Percentiles rank a stretch among this genome's conserved stretches.
Evolutionary conservation across 2,888 invertebrate genomes (phyloP).

Genomic region (Cerastis leucographa): DNA sequence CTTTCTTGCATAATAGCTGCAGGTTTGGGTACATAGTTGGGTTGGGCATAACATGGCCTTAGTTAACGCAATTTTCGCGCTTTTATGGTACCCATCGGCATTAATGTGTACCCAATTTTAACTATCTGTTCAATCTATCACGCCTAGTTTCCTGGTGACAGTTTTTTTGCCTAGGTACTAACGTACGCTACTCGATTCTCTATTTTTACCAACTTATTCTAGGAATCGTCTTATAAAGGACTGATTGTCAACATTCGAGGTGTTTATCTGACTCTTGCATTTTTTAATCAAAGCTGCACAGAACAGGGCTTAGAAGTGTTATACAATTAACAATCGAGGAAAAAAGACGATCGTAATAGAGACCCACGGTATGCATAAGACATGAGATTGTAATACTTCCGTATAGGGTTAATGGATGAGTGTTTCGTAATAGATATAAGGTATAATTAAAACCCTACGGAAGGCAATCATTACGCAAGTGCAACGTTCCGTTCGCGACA

Average conservation of each 20-base stretch:
- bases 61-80: neutral
- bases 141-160: too few relatives aligned
- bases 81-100: neutral
- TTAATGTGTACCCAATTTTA: neutral
- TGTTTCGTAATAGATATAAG: slow-evolving; percentile 39
- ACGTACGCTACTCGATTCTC: too few relatives aligned
- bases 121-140: neutral
- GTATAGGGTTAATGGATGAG: slow-evolving; percentile 26
- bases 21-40: slow-evolving; percentile 13
- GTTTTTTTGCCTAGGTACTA: neutral
- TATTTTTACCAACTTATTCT: neutral
- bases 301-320: neutral
- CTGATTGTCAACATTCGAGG: neutral
- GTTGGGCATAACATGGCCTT: neutral
- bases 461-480: slow-evolving; percentile 56
- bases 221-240: neutral
- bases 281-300: neutral
- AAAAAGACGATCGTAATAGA: slow-evolving; percentile 25
- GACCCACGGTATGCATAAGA: slow-evolving; percentile 12
- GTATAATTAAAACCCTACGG: slow-evolving; percentile 49
- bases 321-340: slow-evolving; percentile 15
- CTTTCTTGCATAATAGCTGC: slow-evolving; percentile 22
- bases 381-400: slow-evolving; percentile 48
- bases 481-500: slow-evolving; percentile 48
- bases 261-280: neutral